Conservation (phyloP, 2,113 vertebrate species). For the Malurus alboscapulatus region DNA sequence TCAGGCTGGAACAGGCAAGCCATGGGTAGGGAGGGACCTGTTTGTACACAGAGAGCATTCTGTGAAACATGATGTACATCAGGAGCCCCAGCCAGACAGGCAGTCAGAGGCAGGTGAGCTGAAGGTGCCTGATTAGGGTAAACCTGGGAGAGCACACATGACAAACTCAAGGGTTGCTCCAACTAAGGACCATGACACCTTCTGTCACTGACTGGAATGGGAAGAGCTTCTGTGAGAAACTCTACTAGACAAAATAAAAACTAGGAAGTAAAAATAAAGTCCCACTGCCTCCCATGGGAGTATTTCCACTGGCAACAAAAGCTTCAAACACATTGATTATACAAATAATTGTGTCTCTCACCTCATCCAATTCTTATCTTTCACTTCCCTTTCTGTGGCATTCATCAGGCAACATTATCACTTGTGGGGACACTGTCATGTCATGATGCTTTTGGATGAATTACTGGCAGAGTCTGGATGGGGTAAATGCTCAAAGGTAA, state of each 20-base stretch:
- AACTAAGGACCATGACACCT: neutral
- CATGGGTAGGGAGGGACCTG: neutral
- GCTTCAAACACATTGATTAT: neutral
- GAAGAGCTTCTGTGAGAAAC: neutral
- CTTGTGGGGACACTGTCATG: neutral
- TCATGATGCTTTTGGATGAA: neutral
- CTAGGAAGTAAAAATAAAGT: neutral
- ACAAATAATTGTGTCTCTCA: neutral
- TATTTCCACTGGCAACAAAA: neutral
- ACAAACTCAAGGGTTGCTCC: neutral
- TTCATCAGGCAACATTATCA: neutral
- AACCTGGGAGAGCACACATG: neutral
- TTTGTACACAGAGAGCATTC: neutral
- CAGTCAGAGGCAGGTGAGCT: neutral
- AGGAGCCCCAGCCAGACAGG: neutral
- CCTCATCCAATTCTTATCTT: neutral
- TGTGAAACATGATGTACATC: accelerated
- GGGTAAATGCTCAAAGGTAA: neutral
- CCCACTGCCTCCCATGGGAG: neutral
- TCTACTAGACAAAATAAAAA: neutral
- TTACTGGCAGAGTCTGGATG: neutral
- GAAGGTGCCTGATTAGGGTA: neutral
- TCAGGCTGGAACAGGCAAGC: conserved; percentile 41
- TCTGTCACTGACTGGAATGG: neutral
- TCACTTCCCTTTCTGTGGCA: neutral